A percentile compares a stretch with the other conserved stretches of the same genome.
Evolutionary conservation across 2,888 invertebrate species (phyloP).

Genomic region (Villa cingulata): DNA sequence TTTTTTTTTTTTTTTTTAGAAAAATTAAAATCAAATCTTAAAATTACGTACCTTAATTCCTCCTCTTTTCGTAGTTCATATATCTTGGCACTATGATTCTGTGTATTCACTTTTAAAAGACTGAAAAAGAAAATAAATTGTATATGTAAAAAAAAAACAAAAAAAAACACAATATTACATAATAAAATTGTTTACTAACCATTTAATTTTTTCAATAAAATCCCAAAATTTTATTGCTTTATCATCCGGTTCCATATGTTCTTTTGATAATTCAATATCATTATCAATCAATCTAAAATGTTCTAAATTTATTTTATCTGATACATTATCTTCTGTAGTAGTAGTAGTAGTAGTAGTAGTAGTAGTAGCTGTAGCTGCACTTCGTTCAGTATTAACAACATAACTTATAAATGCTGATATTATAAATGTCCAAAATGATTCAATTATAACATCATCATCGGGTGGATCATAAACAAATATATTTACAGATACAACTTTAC

Average conservation of each 20-base stretch:
- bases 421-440: constrained; percentile 34
- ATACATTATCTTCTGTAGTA: constrained; percentile 7
- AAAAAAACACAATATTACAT: too few species aligned
- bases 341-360: too few species aligned
- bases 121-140: not conserved
- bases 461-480: constrained; percentile 21
- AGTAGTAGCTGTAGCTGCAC: too few species aligned
- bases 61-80: too few species aligned
- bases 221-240: constrained; percentile 30
- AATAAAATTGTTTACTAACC: constrained; percentile 5
- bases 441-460: constrained; percentile 29
- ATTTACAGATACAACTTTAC: constrained; percentile 28
- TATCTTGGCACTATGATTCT: too few species aligned
- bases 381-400: constrained; percentile 27
- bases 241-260: constrained; percentile 26
- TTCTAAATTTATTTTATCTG: constrained; percentile 21
- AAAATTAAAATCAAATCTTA: too few species aligned
- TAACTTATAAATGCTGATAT: constrained; percentile 32
- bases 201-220: constrained; percentile 25
- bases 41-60: too few species aligned
- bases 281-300: constrained; percentile 26
- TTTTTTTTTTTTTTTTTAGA: too few species aligned
- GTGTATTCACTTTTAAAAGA: not conserved
- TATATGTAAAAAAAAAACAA: too few species aligned
- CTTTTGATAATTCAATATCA: constrained; percentile 26